A percentile compares a stretch with the other conserved stretches of the same genome.
Evolutionary conservation across 2,888 invertebrate species (phyloP).

Genomic region (Phaonia tiefii): DNA sequence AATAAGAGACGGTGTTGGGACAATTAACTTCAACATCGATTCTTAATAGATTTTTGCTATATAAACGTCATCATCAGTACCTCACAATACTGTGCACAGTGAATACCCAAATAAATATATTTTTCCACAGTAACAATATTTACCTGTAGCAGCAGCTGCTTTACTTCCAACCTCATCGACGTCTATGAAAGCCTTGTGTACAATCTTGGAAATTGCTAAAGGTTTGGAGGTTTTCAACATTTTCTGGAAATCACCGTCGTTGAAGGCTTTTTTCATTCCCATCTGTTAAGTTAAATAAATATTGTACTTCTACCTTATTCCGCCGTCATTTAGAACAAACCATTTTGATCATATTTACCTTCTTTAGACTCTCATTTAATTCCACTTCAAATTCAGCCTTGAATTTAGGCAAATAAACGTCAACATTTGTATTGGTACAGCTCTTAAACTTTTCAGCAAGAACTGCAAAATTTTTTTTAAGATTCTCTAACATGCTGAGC

Average conservation of each 20-base stretch:
- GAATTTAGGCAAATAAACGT: slow-evolving; percentile 81
- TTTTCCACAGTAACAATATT: too few relatives aligned
- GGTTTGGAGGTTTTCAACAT: slow-evolving; percentile 81
- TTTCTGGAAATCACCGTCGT: slow-evolving; percentile 83
- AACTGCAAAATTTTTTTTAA: slow-evolving; percentile 83
- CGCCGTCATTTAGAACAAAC: not conserved
- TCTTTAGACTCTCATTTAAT: slow-evolving; percentile 82
- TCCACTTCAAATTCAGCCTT: slow-evolving; percentile 86
- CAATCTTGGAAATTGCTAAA: slow-evolving; percentile 84
- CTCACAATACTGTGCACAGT: too few relatives aligned
- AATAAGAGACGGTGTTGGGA: too few relatives aligned
- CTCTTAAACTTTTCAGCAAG: slow-evolving; percentile 79
- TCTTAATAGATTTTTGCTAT: too few relatives aligned
- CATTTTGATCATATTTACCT: slow-evolving; percentile 79
- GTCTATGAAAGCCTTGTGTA: slow-evolving; percentile 93
- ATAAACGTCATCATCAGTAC: too few relatives aligned
- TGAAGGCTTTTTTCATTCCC: slow-evolving; percentile 84
- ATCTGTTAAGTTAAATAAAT: slow-evolving; percentile 78
- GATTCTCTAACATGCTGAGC: slow-evolving; percentile 83
- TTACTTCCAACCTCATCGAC: slow-evolving; percentile 94
- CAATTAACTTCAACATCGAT: too few relatives aligned
- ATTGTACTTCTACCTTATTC: too few relatives aligned
- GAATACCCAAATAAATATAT: too few relatives aligned
- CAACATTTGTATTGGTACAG: slow-evolving; percentile 37
- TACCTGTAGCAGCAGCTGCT: slow-evolving; percentile 86